phyloP scores from a whole-genome alignment of 2,797 vertebrate species.

The Typhlichthys eigenmanni region DNA sequence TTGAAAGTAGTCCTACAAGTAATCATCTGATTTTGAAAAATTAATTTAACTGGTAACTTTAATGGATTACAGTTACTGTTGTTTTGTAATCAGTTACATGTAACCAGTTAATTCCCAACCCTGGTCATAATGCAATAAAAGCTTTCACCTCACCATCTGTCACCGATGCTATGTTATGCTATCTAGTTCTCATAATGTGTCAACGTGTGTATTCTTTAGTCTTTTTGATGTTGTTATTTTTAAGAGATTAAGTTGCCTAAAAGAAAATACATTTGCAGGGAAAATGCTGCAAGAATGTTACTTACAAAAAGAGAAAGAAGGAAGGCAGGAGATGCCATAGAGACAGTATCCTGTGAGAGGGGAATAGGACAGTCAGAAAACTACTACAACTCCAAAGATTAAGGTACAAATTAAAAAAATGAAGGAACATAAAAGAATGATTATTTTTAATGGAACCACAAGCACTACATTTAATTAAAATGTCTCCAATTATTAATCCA shows the following conservation, averaged over 20 bases:
- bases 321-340: slow-evolving; percentile 99
- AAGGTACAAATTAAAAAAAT: slow-evolving; percentile 15
- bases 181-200: no score
- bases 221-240: no score
- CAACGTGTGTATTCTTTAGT: no score
- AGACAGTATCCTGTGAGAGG: slow-evolving; percentile 95
- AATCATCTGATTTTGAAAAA: no score
- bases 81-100: no score
- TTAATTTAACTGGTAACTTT: no score
- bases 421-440: slow-evolving; percentile 8
- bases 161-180: no score
- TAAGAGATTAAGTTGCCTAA: not conserved
- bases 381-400: slow-evolving; percentile 49
- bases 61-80: no score
- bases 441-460: not conserved
- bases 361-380: slow-evolving; percentile 70
- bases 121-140: no score
- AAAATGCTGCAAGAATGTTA: slow-evolving; percentile 67
- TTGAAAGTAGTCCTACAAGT: no score
- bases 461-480: not conserved
- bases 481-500: not conserved
- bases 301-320: slow-evolving; percentile 99
- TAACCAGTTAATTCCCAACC: no score
- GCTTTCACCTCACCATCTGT: no score
- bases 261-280: not conserved